Percentiles rank a stretch among this genome's conserved stretches.
phyloP scores from a whole-genome alignment of 2,888 invertebrate species.

The Oscheius myriophilus region DNA sequence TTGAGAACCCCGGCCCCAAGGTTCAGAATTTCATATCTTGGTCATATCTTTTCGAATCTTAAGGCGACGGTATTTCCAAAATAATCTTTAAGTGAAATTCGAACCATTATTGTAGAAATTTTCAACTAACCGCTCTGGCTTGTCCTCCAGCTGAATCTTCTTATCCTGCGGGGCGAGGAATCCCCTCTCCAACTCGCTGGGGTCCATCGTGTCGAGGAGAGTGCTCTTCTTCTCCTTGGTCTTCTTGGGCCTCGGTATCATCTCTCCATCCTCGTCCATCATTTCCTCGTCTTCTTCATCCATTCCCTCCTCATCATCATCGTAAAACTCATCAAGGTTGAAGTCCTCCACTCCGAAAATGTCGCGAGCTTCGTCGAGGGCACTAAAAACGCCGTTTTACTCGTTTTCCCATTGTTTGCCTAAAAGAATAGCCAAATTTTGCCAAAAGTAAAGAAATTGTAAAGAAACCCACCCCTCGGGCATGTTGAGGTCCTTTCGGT shows the following conservation, averaged over 20 bases:
- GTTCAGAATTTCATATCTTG: too few species aligned
- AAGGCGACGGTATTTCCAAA: too few species aligned
- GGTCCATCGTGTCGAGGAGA: slow-evolving; percentile 78
- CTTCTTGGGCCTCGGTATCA: slow-evolving; percentile 27
- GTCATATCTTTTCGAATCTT: too few species aligned
- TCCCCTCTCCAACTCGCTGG: slow-evolving; percentile 92
- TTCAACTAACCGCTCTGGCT: slow-evolving; percentile 73
- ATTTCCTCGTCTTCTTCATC: slow-evolving; percentile 70
- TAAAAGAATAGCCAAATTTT: too few species aligned
- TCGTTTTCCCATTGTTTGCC: too few species aligned
- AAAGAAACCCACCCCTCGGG: slow-evolving; percentile 34
- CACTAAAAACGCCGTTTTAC: slow-evolving; percentile 32
- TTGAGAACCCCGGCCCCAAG: too few species aligned
- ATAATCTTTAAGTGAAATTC: too few species aligned
- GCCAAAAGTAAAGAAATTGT: neutral
- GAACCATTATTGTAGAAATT: too few species aligned
- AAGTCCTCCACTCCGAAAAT: slow-evolving; percentile 97
- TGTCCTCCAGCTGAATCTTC: slow-evolving; percentile 78
- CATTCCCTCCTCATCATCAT: slow-evolving; percentile 65
- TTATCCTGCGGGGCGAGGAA: slow-evolving; percentile 93
- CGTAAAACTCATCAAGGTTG: slow-evolving; percentile 75
- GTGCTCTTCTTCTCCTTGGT: slow-evolving; percentile 49
- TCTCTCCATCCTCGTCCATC: slow-evolving; percentile 61
- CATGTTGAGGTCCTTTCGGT: slow-evolving; percentile 33
- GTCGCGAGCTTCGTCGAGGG: slow-evolving; percentile 86